Evolutionary conservation across 1,140 invertebrate species (phyloP), one percentile per base, ranked within the genome.

Genomic region (Bicyclus anynana): DNA sequence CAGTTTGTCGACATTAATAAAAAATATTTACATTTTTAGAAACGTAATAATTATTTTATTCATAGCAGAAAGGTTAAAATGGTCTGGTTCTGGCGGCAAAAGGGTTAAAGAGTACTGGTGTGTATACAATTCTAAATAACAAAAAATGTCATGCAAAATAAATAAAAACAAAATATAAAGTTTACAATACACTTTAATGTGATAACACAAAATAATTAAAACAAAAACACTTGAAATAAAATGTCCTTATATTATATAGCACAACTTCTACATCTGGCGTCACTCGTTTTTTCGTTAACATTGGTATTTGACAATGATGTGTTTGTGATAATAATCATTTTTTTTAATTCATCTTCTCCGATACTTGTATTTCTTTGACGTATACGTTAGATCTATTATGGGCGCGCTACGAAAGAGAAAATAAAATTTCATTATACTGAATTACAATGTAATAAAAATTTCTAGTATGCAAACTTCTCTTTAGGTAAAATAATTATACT

Each of bases 331-430:
- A n/a, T 14, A 23, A 57, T 56, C 49, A 18, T 61, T 53, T 60
- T 44, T 54, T 56, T 61, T 55, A 42, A 56, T 65, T 73, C 65
- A 84, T 75, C 82, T 82, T 80, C 84, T 82, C 74, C 75, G 77
- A 78, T 82, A 82, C 75, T 84, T 86, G 80, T 75, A 84, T 83
- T 80, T 88, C 73, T 83, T 86, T 74, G 71, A 62, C 51, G 79
- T 55, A 72, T 84, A 80, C 57, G 73, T 75, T 66, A 81, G 65
- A 72, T 88, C 84, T 80, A 88, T 77, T 60, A 81, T 77, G 70
- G 83, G 83, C 74, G 85, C 85, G 78, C 85, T 88, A 88, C 64
- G 77, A 70, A n/a, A 86, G 62, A 60, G 77, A 77, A 81, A 77
- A 63, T 68, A 56, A 50, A 66, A 46, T 69, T 71, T 72, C 66